phyloP scores from a whole-genome alignment of 1,140 invertebrate species.

The Sminthurides bifidus region DNA sequence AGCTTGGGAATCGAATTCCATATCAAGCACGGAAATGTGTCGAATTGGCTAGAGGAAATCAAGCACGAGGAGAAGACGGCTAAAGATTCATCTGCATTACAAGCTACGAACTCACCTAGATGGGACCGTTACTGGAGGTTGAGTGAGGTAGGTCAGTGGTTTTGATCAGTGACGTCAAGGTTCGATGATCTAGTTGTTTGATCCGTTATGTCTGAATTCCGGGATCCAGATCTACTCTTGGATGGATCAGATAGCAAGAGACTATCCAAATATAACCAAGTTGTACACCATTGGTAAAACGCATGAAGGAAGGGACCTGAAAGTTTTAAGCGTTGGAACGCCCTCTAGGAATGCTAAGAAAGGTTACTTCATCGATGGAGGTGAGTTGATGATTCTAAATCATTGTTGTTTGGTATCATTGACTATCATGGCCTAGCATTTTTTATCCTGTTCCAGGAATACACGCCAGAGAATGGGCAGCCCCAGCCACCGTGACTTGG shows the following conservation, averaged over 20 bases:
- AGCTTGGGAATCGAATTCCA: too few species aligned
- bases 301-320: conserved; percentile 6
- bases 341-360: neutral
- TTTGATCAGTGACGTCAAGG: too few species aligned
- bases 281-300: conserved; percentile 8
- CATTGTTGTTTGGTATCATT: neutral
- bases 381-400: too few species aligned
- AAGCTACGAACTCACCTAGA: too few species aligned
- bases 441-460: conserved; percentile 3
- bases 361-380: conserved; percentile 13
- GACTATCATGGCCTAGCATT: neutral
- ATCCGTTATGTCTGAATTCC: too few species aligned
- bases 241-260: conserved; percentile 4
- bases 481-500: conserved; percentile 43
- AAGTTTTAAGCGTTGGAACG: conserved; percentile 9
- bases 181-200: too few species aligned
- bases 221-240: conserved; percentile 9
- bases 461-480: conserved; percentile 54
- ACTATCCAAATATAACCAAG: neutral
- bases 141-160: too few species aligned
- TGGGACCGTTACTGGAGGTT: too few species aligned
- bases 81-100: too few species aligned
- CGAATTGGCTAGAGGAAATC: too few species aligned
- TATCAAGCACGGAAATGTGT: too few species aligned
- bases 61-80: too few species aligned